Evolutionary conservation across 1,140 invertebrate species (phyloP), one percentile per base, ranked within the genome.

Genomic region (Drosophila auraria): DNA sequence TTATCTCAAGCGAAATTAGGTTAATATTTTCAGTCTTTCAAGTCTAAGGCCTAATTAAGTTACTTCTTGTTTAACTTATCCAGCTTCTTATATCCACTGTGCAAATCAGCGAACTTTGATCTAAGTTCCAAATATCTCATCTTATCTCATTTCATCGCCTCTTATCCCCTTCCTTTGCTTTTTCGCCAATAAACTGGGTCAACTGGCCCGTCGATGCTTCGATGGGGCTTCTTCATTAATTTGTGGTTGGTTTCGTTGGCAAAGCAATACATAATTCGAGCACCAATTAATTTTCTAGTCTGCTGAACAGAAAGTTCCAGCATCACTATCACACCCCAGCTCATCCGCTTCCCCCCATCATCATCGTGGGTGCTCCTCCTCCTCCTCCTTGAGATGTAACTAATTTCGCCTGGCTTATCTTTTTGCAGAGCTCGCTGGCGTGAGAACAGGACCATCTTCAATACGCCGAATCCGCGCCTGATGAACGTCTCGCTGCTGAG

Each of bases 401-500:
- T 72, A 82, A 87, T 80, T 54, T 47, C 17, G 25, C 42, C 1
- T 44, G 20, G 6, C 20, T 23, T 30, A 27, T 17, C n/a, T 17
- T 30, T 50, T 79, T 62, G 9, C 94, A 98, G 97, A 92, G 97
- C 97, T 23, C 95, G 97, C 82, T 98, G 97, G 96, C 95, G 96
- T 75, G 97, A 98, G 89, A 98, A 98, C 93, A 94, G 97, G 3
- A 97, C 97, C 20, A 98, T 98, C 86, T 98, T 98, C 94, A 98
- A 98, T 92, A 98, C 97, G 33, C 97, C 97, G n/a, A 98, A 98
- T 92, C 97, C 97, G 23, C 95, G 97, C 42, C 93, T 97, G 89
- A 97, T 97, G 97, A 97, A 97, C 91, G 97, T 97, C 12, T 98
- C 97, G 4, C 93, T 98, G 69, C 93, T 98, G 75, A 94, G 96